Conservation (phyloP, 2,888 invertebrate genomes). For the Limenitis camilla region DNA sequence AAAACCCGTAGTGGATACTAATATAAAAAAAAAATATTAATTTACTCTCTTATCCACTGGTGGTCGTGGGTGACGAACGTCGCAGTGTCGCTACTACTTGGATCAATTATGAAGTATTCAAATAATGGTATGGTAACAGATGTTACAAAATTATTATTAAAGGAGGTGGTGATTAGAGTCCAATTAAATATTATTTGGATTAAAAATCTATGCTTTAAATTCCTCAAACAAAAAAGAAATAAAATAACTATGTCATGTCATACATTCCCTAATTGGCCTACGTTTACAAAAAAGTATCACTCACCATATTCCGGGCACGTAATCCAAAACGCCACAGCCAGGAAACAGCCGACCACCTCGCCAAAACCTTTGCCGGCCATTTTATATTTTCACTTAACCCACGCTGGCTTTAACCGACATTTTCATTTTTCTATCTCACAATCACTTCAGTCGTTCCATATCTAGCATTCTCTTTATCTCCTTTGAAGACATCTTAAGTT, state of each 20-base stretch:
- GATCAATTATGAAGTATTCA: no score
- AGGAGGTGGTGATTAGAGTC: no score
- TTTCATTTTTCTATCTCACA: conserved; percentile 52
- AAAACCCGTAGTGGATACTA: no score
- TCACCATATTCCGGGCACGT: conserved; percentile 68
- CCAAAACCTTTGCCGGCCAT: conserved; percentile 64
- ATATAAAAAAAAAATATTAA: no score
- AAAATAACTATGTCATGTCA: neutral
- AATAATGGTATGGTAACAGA: no score
- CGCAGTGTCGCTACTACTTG: no score
- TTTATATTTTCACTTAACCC: conserved; percentile 59
- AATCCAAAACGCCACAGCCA: conserved; percentile 65
- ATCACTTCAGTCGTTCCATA: conserved; percentile 46
- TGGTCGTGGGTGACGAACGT: no score
- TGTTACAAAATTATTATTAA: no score
- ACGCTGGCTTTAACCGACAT: conserved; percentile 65
- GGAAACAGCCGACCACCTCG: conserved; percentile 64
- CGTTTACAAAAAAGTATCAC: conserved; percentile 22
- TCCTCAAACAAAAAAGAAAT: no score
- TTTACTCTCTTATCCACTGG: no score
- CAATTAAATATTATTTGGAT: no score
- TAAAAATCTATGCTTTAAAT: no score
- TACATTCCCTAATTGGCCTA: conserved; percentile 6
- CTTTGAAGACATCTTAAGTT: conserved; percentile 41
- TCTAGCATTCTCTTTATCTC: conserved; percentile 46